Conservation (phyloP, 2,888 invertebrate species). For the Colletes collaris region DNA sequence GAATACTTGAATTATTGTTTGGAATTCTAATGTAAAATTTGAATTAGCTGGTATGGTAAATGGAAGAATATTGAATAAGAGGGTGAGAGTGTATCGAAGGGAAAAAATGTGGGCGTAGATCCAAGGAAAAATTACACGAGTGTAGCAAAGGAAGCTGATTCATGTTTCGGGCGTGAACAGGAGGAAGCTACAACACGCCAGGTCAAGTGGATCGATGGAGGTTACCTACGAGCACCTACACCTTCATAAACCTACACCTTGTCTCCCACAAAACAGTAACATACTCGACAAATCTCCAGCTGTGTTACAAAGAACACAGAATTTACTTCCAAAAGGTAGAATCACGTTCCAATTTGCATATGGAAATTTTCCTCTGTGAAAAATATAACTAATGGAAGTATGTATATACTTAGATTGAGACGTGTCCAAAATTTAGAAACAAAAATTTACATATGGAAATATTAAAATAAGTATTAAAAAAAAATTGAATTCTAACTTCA, state of each 20-base stretch:
- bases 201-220: constrained; percentile 81
- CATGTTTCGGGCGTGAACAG: constrained; percentile 57
- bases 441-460: too few species aligned
- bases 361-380: too few species aligned
- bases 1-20: too few species aligned
- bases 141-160: constrained; percentile 56
- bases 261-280: constrained; percentile 9
- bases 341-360: too few species aligned
- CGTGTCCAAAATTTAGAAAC: too few species aligned
- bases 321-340: too few species aligned
- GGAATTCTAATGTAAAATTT: too few species aligned
- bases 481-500: too few species aligned
- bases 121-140: constrained; percentile 33
- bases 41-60: neutral
- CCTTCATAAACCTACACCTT: constrained; percentile 43
- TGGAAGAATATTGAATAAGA: neutral
- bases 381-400: too few species aligned
- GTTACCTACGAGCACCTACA: constrained; percentile 70
- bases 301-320: too few species aligned
- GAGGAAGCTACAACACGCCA: constrained; percentile 65
- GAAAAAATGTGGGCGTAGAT: neutral
- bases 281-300: neutral
- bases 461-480: too few species aligned
- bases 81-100: constrained; percentile 2
- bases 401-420: too few species aligned